Evolutionary conservation across 2,888 invertebrate species (phyloP), one percentile per base, ranked within the genome.

Genomic region (Portevinia maculata): DNA sequence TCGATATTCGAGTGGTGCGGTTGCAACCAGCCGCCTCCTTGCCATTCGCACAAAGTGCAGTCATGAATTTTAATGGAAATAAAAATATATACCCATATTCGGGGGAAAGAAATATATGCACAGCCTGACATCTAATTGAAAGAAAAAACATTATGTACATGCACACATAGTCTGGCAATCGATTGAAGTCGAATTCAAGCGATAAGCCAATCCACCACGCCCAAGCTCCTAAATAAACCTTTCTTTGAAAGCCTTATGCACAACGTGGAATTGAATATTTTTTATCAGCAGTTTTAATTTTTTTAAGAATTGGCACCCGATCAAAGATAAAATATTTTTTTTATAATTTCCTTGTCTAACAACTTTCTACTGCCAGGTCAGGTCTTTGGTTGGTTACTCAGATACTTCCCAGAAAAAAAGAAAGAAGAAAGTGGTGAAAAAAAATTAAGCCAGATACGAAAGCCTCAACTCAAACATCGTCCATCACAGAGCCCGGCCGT

Each of bases 131-230:
- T 32, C 19, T 59, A 44, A 59, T 5, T 24, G 28, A 28, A 44
- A 4, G 15, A 52, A 1, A 15, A 19, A 15, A 7, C 17, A 52
- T 32, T 52, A 15, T 1, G 7, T 7, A 13, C 9, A 1, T 48
- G 24, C n/a, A 39, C 7, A 52, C 17, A 17, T 6, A 37, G 5
- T 50, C 15, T 37, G 13, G 50, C 57, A 62, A 81, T 81, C 50
- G 70, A 76, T 81, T 60, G 39, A 46, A 41, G 71, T 71, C 59
- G 59, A 55, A 48, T 59, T 79, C 50, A 41, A 21, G 41, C 37
- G 81, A 81, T 75, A 74, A 59, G 19, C 19, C 44, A 17, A 53
- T 53, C 41, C 48, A 81, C 81, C 81, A 81, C 81, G 81, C 81
- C 81, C 81, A 81, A 71, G 34, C 59, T 53, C 17, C 17, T 15